Base-by-base conservation (phyloP, 2,797 vertebrate genomes). In the Enteromius mattozi region DNA sequence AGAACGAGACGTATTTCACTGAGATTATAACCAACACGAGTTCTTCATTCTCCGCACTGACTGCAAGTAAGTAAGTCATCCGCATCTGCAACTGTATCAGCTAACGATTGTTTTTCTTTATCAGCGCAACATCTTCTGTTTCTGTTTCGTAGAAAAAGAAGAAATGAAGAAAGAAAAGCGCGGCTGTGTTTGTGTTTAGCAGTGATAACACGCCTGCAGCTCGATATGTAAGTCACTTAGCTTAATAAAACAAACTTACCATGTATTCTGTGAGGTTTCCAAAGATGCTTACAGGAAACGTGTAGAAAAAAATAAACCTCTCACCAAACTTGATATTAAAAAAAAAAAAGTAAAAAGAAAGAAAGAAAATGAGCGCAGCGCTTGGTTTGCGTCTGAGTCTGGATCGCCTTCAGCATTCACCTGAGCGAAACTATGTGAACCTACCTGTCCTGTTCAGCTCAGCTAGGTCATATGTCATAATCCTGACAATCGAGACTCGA, bases 371-470 rank as follows among this genome's bases (percentile, higher is more conserved):
- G 19, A 7, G 2, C 3, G 7, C n/a, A 61, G 21, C 16, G 72
- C 16, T 21, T 74, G 14, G 3, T 13, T 16, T 42, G 30, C 14
- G 27, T 13, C 37, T 27, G n/a, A 27, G 59, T 63, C 13, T 30
- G 4, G 68, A 19, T 35, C 51, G 24, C 69, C 30, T 14, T n/a
- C 24, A 37, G n/a, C 70, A 68, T 37, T 35, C n/a, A 35, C 14
- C 27, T 59, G 70, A 13, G 35, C 8, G 27, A 70, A 86, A 83
- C 49, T 78, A 83, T 86, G 84, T 21, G 14, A 37, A 84, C 86
- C 35, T 49, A 78, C 83, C 37, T 6, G 14, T 21, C 84, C 54
- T 40, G 87, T 71, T 63, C 24, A 24, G 27, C 35, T 24, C 16
- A 19, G 40, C 1, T n/a, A 35, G 21, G 59, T 79, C 21, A 47